Percentiles rank a stretch among this genome's conserved stretches.
Conservation (phyloP, 2,888 invertebrate species). For the Cosmia trapezina region DNA sequence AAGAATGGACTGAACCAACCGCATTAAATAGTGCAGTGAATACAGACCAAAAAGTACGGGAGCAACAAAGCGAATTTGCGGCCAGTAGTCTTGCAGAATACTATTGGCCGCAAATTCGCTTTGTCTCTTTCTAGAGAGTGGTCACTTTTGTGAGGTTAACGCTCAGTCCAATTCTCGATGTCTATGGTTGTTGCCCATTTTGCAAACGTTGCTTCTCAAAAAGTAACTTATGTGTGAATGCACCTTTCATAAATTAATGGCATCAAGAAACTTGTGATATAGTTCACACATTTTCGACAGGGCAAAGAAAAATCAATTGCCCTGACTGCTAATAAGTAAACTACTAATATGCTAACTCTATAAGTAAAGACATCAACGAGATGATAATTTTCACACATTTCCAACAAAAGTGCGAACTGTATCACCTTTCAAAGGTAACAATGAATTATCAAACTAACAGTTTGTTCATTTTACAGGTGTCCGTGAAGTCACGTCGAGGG, state of each 20-base stretch:
- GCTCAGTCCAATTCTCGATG: no score
- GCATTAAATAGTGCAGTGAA: no score
- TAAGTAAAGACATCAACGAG: constrained; percentile 29
- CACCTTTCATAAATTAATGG: neutral
- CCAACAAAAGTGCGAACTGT: constrained; percentile 41
- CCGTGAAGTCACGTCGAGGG: constrained; percentile 77
- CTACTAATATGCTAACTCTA: constrained; percentile 16
- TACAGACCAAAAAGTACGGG: no score
- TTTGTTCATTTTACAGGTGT: constrained; percentile 79
- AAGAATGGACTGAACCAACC: no score
- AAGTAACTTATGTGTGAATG: neutral
- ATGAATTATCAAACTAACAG: constrained; percentile 72
- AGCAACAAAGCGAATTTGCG: no score
- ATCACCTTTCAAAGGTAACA: constrained; percentile 74
- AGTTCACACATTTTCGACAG: neutral
- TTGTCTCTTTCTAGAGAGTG: no score
- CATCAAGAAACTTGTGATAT: constrained; percentile 11
- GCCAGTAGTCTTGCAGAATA: no score
- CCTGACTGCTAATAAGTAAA: neutral
- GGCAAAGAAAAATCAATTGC: neutral
- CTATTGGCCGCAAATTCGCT: no score
- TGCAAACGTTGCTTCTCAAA: neutral
- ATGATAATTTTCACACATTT: constrained; percentile 41
- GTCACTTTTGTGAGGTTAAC: no score
- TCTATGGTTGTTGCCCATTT: no score